Evolutionary conservation across 2,888 invertebrate species (phyloP).

Genomic region (Helobdella robusta): DNA sequence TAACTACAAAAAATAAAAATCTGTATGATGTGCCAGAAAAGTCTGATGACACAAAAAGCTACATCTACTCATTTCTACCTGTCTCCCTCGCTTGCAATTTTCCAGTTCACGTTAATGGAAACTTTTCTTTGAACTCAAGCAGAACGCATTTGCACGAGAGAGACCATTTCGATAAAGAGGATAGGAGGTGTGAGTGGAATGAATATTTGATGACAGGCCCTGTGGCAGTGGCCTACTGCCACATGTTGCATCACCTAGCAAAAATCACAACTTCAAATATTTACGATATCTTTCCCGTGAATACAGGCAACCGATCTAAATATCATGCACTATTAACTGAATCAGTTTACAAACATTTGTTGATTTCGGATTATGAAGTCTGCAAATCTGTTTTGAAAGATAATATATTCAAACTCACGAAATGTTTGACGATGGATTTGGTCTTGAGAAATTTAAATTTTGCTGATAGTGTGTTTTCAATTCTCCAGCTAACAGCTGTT

Average conservation of each 20-base stretch:
- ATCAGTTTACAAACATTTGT: constrained; percentile 7
- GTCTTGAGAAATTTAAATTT: not conserved
- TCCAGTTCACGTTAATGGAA: constrained; percentile 41
- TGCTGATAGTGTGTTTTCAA: too few species aligned
- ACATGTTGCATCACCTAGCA: constrained; percentile 31
- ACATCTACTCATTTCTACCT: constrained; percentile 39
- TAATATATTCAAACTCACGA: not conserved
- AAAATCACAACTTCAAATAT: not conserved
- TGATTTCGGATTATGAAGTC: not conserved
- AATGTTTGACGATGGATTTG: not conserved
- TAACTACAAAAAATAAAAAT: not conserved
- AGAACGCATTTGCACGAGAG: constrained; percentile 37
- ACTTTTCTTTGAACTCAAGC: constrained; percentile 40
- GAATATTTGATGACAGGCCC: constrained; percentile 34
- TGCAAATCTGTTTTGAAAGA: not conserved
- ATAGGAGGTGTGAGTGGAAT: constrained; percentile 37
- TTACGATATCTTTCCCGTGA: constrained; percentile 5
- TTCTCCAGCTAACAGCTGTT: too few species aligned
- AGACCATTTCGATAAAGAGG: constrained; percentile 38
- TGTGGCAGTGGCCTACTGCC: constrained; percentile 32
- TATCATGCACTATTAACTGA: not conserved
- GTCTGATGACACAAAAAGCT: not conserved
- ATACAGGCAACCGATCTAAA: not conserved
- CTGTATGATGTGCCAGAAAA: not conserved
- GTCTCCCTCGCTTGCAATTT: constrained; percentile 39